These are phyloP conservation scores for Drosophila subsilvestris DNA, from an alignment of 2,888 invertebrate species.

Conservation along the genomic window DNA sequence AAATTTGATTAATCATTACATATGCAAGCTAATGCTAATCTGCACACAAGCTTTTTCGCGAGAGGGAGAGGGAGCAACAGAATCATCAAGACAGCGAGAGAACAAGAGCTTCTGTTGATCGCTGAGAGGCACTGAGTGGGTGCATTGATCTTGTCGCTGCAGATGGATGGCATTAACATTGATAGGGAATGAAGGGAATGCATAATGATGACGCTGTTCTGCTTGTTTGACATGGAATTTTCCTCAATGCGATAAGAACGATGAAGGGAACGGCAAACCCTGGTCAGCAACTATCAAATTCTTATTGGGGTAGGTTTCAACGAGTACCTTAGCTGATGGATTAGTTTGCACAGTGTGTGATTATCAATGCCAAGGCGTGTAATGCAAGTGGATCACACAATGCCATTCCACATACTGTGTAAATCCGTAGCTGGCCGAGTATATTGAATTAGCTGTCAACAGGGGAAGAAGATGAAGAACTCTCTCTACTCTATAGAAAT, in stretches of 20 bases:
- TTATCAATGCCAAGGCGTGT: conserved; percentile 41
- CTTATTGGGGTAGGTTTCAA: conserved; percentile 25
- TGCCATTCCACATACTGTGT: conserved; percentile 6
- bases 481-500: no score
- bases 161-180: conserved; percentile 60
- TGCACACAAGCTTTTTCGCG: neutral
- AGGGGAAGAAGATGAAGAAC: no score
- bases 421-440: neutral
- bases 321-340: conserved; percentile 3
- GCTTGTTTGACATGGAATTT: conserved; percentile 49
- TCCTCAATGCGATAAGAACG: conserved; percentile 28
- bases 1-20: no score
- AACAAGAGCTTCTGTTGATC: conserved; percentile 7
- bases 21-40: neutral
- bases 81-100: neutral
- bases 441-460: neutral
- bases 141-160: conserved; percentile 63
- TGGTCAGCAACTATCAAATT: conserved; percentile 13
- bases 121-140: conserved; percentile 22
- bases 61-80: no score
- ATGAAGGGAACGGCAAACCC: neutral
- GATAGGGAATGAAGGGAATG: conserved; percentile 15
- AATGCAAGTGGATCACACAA: conserved; percentile 48
- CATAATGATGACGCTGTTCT: conserved; percentile 8
- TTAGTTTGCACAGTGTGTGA: neutral